Percentiles rank a stretch among this genome's conserved stretches.
Evolutionary conservation across 2,113 vertebrate genomes (phyloP).

Genomic region (Madoqua kirkii): DNA sequence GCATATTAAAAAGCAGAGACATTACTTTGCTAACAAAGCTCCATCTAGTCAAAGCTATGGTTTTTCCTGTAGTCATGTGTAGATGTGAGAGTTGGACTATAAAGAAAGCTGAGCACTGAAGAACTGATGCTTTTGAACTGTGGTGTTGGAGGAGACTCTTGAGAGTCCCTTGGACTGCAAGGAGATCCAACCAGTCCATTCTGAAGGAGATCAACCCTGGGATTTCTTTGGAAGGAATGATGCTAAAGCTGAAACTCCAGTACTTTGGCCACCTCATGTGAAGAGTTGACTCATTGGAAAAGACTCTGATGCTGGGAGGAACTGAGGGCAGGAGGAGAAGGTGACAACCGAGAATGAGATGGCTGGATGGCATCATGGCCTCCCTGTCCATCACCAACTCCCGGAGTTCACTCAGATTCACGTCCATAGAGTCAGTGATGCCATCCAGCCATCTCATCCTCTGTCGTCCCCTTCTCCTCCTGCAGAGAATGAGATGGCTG

Average conservation of each 20-base stretch:
- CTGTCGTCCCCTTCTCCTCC: no score
- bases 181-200: background rate
- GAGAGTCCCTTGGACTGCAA: background rate
- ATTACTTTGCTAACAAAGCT: background rate
- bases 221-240: background rate
- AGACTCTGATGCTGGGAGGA: background rate
- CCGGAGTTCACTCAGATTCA: no score
- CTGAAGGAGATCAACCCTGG: background rate
- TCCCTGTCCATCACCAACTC: no score
- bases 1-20: background rate
- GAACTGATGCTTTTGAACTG: background rate
- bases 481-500: no score
- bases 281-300: background rate
- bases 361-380: background rate
- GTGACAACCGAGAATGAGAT: background rate
- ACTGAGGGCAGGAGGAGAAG: background rate
- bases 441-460: no score
- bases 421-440: no score
- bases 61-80: background rate
- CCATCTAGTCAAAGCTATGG: background rate
- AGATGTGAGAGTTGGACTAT: background rate
- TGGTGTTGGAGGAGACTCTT: background rate
- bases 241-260: background rate
- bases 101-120: background rate
- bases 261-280: background rate